Conservation (phyloP, 2,113 vertebrate species). For the Gymnobelideus leadbeateri region DNA sequence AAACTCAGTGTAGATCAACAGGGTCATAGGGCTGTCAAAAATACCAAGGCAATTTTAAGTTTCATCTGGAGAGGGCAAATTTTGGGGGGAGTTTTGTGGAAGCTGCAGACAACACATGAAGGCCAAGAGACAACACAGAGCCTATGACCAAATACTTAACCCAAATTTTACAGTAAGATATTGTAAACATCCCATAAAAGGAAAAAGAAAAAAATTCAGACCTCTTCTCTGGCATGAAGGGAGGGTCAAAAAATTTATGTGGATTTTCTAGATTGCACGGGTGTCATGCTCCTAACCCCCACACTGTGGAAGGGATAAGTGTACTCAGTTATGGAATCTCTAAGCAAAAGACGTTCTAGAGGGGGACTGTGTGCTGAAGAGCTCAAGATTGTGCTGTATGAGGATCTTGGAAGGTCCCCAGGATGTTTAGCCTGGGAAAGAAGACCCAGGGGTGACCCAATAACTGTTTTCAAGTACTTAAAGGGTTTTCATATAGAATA, state of each 20-base stretch:
- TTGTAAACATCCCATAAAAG: background rate
- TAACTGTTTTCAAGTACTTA: background rate
- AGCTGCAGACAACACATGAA: background rate
- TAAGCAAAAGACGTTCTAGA: background rate
- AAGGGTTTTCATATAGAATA: background rate
- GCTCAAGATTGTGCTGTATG: background rate
- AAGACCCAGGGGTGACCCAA: background rate
- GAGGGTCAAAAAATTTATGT: background rate
- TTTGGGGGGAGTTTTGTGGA: background rate
- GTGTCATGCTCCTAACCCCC: too few species aligned
- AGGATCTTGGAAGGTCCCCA: background rate
- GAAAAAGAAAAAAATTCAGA: background rate
- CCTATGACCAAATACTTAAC: background rate
- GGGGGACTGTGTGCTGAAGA: background rate
- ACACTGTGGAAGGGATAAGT: background rate
- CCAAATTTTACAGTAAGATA: background rate
- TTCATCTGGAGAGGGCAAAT: background rate
- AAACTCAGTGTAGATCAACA: background rate
- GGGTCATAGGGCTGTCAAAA: background rate
- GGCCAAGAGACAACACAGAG: too few species aligned
- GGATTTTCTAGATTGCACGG: background rate
- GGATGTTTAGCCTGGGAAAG: background rate
- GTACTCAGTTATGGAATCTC: background rate
- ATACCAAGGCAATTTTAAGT: background rate
- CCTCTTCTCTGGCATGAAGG: background rate